Evolutionary conservation across 2,888 invertebrate genomes (phyloP).

Genomic region (Eremobia ochroleuca): DNA sequence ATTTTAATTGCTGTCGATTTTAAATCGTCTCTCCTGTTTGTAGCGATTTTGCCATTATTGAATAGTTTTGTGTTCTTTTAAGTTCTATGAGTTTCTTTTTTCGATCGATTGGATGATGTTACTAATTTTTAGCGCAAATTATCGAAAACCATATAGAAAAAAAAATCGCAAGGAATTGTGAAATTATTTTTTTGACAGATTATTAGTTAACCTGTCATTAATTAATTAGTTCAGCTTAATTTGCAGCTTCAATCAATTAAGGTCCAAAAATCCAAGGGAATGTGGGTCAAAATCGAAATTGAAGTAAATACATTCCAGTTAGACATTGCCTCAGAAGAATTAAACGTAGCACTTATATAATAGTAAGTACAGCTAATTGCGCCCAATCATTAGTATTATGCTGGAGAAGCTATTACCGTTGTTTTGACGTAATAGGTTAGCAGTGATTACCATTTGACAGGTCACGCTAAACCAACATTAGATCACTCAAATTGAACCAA

Average conservation of each 20-base stretch:
- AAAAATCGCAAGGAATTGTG: neutral
- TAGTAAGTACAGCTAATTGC: slow-evolving; percentile 72
- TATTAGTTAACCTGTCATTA: slow-evolving; percentile 11
- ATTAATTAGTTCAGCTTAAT: slow-evolving; percentile 19
- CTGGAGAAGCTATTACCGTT: slow-evolving; percentile 64
- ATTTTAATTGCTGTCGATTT: slow-evolving; percentile 3
- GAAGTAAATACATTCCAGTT: slow-evolving; percentile 48
- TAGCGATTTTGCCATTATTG: neutral
- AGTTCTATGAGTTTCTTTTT: neutral
- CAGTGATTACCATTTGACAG: slow-evolving; percentile 63
- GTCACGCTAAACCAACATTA: slow-evolving; percentile 65
- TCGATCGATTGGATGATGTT: neutral
- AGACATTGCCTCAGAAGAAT: slow-evolving; percentile 52
- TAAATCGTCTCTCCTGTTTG: slow-evolving; percentile 1
- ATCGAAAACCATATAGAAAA: neutral
- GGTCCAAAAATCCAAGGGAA: slow-evolving; percentile 34
- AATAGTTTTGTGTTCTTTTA: neutral
- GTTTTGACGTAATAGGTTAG: slow-evolving; percentile 68
- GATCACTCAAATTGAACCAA: slow-evolving; percentile 25
- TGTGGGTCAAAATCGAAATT: slow-evolving; percentile 41
- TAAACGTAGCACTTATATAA: slow-evolving; percentile 72
- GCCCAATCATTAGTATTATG: slow-evolving; percentile 74
- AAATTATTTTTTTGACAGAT: neutral
- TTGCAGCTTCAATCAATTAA: slow-evolving; percentile 27
- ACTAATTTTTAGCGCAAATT: neutral